These are phyloP conservation scores for Fragum sueziense DNA, from an alignment of 2,888 invertebrate species.

Conservation along the genomic window DNA sequence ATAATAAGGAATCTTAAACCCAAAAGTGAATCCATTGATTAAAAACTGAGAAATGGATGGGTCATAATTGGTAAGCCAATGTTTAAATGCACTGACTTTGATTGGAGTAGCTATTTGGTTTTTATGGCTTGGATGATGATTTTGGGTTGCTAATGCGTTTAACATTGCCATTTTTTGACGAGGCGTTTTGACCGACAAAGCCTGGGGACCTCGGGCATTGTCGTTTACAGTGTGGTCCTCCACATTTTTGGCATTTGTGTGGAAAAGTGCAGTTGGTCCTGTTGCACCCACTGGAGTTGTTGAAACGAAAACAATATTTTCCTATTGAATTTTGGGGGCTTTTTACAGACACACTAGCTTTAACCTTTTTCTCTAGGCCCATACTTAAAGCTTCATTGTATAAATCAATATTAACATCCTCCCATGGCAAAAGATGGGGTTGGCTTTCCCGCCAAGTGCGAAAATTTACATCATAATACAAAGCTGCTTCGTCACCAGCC, in stretches of 20 bases:
- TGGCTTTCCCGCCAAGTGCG: background rate
- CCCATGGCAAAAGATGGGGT: background rate
- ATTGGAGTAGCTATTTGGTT: constrained; percentile 29
- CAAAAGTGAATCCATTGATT: constrained; percentile 27
- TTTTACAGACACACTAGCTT: background rate
- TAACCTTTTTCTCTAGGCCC: background rate
- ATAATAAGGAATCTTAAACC: constrained; percentile 40
- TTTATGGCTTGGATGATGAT: constrained; percentile 1
- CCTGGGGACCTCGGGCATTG: background rate
- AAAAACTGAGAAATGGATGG: constrained; percentile 7
- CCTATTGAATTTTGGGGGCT: too few relatives aligned
- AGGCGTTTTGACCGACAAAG: background rate
- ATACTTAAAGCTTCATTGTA: constrained; percentile 15
- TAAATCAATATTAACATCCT: background rate
- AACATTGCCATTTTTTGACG: background rate
- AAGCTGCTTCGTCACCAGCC: background rate
- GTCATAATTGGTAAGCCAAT: constrained; percentile 27
- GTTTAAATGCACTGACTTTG: background rate
- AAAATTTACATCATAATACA: background rate
- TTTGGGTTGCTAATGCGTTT: background rate
- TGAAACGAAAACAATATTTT: constrained; percentile 22
- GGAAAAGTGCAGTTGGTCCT: constrained; percentile 6
- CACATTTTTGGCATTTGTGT: constrained; percentile 22
- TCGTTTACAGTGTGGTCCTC: constrained; percentile 6
- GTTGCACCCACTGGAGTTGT: constrained; percentile 14